A percentile compares a stretch with the other conserved stretches of the same genome.
Evolutionary conservation across 2,888 invertebrate genomes (phyloP).

Genomic region (Cryptosula pallasiana): DNA sequence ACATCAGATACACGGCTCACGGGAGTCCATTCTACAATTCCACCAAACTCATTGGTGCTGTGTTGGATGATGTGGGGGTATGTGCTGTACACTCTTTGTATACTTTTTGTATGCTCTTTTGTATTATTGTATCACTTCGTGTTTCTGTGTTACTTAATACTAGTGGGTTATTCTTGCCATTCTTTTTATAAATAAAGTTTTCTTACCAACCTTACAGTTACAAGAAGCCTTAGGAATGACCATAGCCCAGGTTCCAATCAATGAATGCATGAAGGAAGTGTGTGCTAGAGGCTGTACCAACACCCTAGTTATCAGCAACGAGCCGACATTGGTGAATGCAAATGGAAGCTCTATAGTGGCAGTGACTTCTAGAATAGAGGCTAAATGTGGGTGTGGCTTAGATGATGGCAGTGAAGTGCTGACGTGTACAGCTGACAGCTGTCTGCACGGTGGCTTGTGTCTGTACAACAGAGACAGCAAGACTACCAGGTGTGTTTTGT

Average conservation of each 20-base stretch:
- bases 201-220: background rate
- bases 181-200: too few relatives aligned
- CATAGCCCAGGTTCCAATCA: slow-evolving; percentile 96
- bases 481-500: slow-evolving; percentile 56
- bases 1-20: slow-evolving; percentile 88
- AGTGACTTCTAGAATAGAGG: slow-evolving; percentile 83
- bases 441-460: slow-evolving; percentile 94
- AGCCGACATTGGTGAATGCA: slow-evolving; percentile 76
- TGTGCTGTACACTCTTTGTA: too few relatives aligned
- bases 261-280: slow-evolving; percentile 51
- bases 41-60: slow-evolving; percentile 85
- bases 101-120: too few relatives aligned
- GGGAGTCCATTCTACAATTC: slow-evolving; percentile 94
- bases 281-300: slow-evolving; percentile 75
- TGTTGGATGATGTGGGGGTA: slow-evolving; percentile 68
- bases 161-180: too few relatives aligned
- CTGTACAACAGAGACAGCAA: slow-evolving; percentile 72
- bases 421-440: slow-evolving; percentile 65
- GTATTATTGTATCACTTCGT: too few relatives aligned
- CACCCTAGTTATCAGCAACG: slow-evolving; percentile 62
- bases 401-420: slow-evolving; percentile 78
- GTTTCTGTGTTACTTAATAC: too few relatives aligned
- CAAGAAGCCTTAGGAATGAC: slow-evolving; percentile 76
- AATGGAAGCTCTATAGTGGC: slow-evolving; percentile 95
- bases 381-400: slow-evolving; percentile 89